Evolutionary conservation across 2,113 vertebrate species (phyloP).

Genomic region (Hiodon alosoides): DNA sequence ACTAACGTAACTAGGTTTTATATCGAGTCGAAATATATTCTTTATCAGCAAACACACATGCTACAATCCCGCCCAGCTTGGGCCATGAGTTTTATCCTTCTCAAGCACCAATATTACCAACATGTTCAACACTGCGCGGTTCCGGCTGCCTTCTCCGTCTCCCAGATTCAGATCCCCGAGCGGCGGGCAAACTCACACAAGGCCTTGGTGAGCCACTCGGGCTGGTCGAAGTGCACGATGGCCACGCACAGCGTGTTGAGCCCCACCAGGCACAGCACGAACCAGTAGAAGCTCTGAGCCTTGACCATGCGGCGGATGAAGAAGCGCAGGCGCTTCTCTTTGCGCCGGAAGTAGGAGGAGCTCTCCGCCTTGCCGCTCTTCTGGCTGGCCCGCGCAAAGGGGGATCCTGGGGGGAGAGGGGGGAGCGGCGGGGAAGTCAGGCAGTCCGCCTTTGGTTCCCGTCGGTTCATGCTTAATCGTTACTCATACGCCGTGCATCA

Average conservation of each 20-base stretch:
- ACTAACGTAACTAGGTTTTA: too few relatives aligned
- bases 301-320: conserved; percentile 97
- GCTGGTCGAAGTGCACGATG: conserved; percentile 92
- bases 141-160: too few relatives aligned
- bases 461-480: background rate
- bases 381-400: conserved; percentile 86
- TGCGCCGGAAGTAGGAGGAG: conserved; percentile 87
- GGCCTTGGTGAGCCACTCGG: conserved; percentile 77
- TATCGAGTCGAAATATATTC: too few relatives aligned
- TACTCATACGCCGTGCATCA: too few relatives aligned
- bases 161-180: too few relatives aligned
- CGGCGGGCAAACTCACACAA: conserved; percentile 71
- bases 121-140: too few relatives aligned
- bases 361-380: conserved; percentile 86
- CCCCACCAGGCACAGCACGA: conserved; percentile 88
- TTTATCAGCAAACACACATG: too few relatives aligned
- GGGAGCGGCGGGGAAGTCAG: background rate
- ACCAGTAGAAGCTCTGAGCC: conserved; percentile 96
- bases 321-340: conserved; percentile 92
- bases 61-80: too few relatives aligned
- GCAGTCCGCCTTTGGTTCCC: background rate
- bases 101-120: too few relatives aligned
- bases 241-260: conserved; percentile 93
- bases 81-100: too few relatives aligned
- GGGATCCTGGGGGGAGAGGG: conserved; percentile 71